Evolutionary conservation across 2,113 vertebrate species (phyloP), one percentile per base, ranked within the genome.

Genomic region (Typhlomys cinereus): DNA sequence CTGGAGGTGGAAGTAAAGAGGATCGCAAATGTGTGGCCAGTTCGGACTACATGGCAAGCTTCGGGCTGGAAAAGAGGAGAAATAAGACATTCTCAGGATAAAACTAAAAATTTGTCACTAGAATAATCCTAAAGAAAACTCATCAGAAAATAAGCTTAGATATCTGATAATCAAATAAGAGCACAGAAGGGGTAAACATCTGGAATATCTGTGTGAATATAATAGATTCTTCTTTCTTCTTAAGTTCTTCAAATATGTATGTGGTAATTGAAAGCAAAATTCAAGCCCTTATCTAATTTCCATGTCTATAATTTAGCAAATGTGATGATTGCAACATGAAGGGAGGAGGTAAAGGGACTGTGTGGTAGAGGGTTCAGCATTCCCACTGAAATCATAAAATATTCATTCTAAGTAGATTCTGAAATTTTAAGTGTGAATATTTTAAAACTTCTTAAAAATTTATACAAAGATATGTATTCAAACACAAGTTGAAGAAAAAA

Each of bases 381-480:
- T 87, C 15, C 82, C 73, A 50, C 48, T 83, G 70, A 85, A 73
- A 48, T 79, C 27, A 93, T 93, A 73, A 94, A 93, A 74, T 73
- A 91, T 85, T 89, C 81, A 89, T 86, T 61, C 39, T 83, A 91
- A 91, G 41, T 66, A 41, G 48, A 87, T 67, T 74, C 66, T 89
- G 44, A 95, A 83, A 78, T 48, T 95, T 87, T 71, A 85, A 76
- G 73, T 81, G 46, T 80, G 64, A 57, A 64, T 57, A 85, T 94
- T 91, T 85, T 86, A 88, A 92, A 79, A 83, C 50, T 36, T 73
- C 62, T 89, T 89, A 76, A 94, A 86, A 86, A 61, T 83, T 79
- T 83, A 83, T 79, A 61, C 21, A 74, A 80, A 85, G 41, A 79
- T 39, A 66, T 44, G 20, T 73, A 44, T 25, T 64, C 34, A 82